Evolutionary conservation across 1,140 invertebrate genomes (phyloP).

Genomic region (Himalopsyche phryganea): DNA sequence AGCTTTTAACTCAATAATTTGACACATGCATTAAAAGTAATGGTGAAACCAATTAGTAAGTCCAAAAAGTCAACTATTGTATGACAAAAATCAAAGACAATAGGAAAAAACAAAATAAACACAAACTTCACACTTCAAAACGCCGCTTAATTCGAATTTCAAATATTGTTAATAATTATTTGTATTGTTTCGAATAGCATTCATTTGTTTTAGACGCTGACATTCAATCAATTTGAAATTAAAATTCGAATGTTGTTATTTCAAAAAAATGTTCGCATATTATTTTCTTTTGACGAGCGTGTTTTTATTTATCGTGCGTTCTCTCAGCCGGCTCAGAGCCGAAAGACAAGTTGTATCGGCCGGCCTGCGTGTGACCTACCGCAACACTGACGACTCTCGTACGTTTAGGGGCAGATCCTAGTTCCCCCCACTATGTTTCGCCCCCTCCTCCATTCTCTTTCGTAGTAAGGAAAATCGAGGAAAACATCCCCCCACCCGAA

Average conservation of each 20-base stretch:
- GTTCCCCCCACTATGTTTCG: constrained; percentile 39
- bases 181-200: too few species aligned
- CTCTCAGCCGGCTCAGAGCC: constrained; percentile 27
- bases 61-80: too few species aligned
- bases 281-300: constrained; percentile 1
- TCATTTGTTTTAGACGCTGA: too few species aligned
- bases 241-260: neutral
- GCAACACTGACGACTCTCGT: constrained; percentile 48
- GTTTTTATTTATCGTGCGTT: constrained; percentile 13
- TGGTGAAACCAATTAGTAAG: neutral
- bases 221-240: too few species aligned
- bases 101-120: constrained; percentile 3
- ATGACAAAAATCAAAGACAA: neutral
- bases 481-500: constrained; percentile 20
- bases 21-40: neutral
- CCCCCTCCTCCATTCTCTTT: constrained; percentile 37
- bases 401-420: constrained; percentile 41
- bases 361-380: constrained; percentile 49
- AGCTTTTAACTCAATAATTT: too few species aligned
- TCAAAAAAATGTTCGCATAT: neutral
- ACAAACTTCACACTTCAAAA: too few species aligned
- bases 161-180: too few species aligned
- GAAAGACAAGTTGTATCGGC: constrained; percentile 32
- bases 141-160: too few species aligned
- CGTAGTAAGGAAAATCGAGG: constrained; percentile 24